phyloP scores from a whole-genome alignment of 2,888 invertebrate genomes.

The Deilephila porcellus region DNA sequence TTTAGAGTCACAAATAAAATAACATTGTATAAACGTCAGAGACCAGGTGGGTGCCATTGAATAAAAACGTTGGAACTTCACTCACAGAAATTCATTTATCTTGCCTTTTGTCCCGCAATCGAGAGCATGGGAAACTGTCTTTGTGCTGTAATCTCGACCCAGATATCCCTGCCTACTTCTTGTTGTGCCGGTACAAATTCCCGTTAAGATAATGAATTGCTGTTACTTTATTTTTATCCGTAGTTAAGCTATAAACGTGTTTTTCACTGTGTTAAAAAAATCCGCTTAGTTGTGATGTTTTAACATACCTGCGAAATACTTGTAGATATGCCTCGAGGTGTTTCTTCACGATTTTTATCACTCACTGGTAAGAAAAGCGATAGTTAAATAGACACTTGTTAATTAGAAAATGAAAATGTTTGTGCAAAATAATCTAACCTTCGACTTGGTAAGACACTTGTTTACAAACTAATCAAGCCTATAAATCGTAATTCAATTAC shows the following conservation, averaged over 20 bases:
- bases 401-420: no score
- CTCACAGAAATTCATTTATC: slow-evolving; percentile 59
- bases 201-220: slow-evolving; percentile 7
- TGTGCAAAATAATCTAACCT: no score
- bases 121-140: slow-evolving; percentile 50
- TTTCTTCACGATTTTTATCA: no score
- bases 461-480: no score
- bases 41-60: slow-evolving; percentile 55
- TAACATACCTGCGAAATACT: no score
- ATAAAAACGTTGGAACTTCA: slow-evolving; percentile 51
- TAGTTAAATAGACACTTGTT: no score
- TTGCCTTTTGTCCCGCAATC: slow-evolving; percentile 58
- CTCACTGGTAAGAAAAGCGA: no score
- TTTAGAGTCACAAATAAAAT: slow-evolving; percentile 47
- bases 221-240: background rate
- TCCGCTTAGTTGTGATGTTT: no score
- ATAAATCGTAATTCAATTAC: no score
- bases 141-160: slow-evolving; percentile 55
- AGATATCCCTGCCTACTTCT: slow-evolving; percentile 48
- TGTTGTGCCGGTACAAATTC: slow-evolving; percentile 25
- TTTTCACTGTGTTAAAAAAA: background rate
- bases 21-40: slow-evolving; percentile 34
- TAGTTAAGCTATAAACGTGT: background rate
- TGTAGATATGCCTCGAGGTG: no score
- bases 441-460: no score